Evolutionary conservation across 2,113 vertebrate species (phyloP), one percentile per base, ranked within the genome.

Genomic region (Oxyruncus cristatus): DNA sequence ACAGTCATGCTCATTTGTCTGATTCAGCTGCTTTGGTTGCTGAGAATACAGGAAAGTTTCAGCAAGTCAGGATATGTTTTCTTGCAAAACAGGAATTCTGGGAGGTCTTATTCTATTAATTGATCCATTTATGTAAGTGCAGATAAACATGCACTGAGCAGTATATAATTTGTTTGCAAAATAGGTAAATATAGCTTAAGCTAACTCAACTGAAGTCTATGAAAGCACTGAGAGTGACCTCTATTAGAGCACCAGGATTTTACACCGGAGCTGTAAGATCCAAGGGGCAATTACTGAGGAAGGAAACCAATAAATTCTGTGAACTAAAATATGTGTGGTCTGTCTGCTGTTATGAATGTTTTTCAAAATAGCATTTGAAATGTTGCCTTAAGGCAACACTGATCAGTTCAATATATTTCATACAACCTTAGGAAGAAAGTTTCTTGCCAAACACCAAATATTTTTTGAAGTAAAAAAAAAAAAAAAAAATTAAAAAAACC

Each of bases 331-430:
- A 94, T 66, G 50, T 91, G 92, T 80, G 80, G 59, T 85, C 85
- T 96, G 62, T 46, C 92, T 95, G 90, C 89, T 96, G 65, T 83
- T 89, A 66, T 9, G n/a, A 89, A 86, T 62, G 23, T 66, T 97
- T 97, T 97, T 92, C 71, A 92, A 96, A 91, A 92, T 8, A 88
- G 56, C 35, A 70, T 90, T 96, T 96, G 67, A 96, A 96, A 95
- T 78, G 66, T 33, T 92, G 42, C 70, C 89, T 59, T 87, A 46
- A 91, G 65, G 70, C 35, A 87, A 55, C 24, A 9, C 39, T 50
- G 18, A 78, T 59, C 35, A 39, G 16, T 61, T 88, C 63, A 70
- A 70, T 39, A 10, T 32, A 62, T 61, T 73, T 76, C 62, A 86
- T 2, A 72, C 3, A 85, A 62, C 4, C 26, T 65, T 37, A 62